A percentile compares a stretch with the other conserved stretches of the same genome.
These are phyloP conservation scores for Quadroppia sp. DNA, from an alignment of 2,888 invertebrate genomes.

Conservation along the genomic window DNA sequence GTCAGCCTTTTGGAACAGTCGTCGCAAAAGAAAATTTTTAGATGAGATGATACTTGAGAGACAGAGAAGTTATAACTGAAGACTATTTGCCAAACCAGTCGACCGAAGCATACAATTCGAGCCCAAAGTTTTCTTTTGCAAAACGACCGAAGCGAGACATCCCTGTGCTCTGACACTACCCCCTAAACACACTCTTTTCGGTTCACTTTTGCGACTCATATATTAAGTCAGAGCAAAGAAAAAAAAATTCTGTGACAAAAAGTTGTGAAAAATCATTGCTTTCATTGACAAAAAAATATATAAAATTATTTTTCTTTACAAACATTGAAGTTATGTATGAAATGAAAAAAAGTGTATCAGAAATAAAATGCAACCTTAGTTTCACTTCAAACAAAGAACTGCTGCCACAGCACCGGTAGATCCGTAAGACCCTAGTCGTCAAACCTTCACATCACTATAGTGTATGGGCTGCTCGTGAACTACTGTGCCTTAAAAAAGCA, in stretches of 20 bases:
- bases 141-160: constrained; percentile 38
- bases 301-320: neutral
- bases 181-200: neutral
- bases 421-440: neutral
- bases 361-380: neutral
- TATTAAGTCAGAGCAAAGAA: neutral
- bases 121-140: constrained; percentile 26
- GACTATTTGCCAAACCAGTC: constrained; percentile 32
- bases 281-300: neutral
- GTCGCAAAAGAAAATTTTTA: neutral
- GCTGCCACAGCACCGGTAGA: neutral
- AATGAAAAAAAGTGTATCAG: neutral
- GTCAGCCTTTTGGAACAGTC: neutral
- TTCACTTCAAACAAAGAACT: constrained; percentile 9
- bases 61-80: neutral
- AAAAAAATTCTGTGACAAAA: neutral
- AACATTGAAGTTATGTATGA: neutral
- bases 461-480: neutral
- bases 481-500: constrained; percentile 4
- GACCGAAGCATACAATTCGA: constrained; percentile 4
- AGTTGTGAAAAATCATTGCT: neutral
- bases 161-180: neutral
- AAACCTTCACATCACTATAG: neutral
- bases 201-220: neutral
- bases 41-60: constrained; percentile 17